Conservation (phyloP, 2,888 invertebrate species). For the Cheilosia vernalis region DNA sequence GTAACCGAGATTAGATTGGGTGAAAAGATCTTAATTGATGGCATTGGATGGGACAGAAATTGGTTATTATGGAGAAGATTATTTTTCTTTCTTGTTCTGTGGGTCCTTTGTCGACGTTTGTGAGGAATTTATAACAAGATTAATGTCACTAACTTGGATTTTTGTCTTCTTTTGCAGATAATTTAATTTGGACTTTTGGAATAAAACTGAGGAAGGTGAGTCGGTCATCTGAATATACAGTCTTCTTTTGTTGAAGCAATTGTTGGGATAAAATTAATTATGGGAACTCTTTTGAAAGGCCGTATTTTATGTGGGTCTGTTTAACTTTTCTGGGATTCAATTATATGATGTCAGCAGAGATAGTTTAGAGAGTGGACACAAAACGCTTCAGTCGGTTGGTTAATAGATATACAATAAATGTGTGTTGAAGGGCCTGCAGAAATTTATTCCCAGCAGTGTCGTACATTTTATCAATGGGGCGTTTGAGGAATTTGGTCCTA, state of each 20-base stretch:
- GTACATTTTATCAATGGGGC: no score
- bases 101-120: background rate
- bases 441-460: no score
- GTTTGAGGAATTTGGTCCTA: no score
- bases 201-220: slow-evolving; percentile 31
- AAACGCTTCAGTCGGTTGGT: no score
- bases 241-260: background rate
- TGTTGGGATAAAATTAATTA: no score
- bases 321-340: no score
- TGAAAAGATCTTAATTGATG: slow-evolving; percentile 72
- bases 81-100: background rate
- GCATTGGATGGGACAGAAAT: slow-evolving; percentile 47
- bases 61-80: slow-evolving; percentile 23
- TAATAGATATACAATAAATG: no score
- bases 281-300: no score
- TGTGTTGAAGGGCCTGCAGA: no score
- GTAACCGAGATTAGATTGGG: slow-evolving; percentile 69
- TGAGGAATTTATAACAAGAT: slow-evolving; percentile 42
- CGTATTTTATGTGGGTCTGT: no score
- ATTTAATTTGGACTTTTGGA: slow-evolving; percentile 46
- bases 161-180: slow-evolving; percentile 36
- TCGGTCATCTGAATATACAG: background rate
- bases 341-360: no score
- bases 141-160: slow-evolving; percentile 43
- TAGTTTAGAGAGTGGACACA: no score